Evolutionary conservation across 1,140 invertebrate genomes (phyloP), one percentile per base, ranked within the genome.

Genomic region (Solen grandis): DNA sequence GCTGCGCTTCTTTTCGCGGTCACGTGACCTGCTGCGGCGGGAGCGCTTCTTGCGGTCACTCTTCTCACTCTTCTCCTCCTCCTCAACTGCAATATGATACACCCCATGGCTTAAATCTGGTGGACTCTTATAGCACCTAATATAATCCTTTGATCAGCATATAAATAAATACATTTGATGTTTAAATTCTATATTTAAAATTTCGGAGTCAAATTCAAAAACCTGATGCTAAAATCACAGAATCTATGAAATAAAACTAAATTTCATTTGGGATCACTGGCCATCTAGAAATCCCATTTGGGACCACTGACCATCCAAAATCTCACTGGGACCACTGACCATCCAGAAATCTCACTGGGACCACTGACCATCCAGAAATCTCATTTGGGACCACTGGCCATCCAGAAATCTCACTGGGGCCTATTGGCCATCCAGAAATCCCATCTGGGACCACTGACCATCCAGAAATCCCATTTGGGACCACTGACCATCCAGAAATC

Each of bases 11-110:
- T 69, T 78, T 50, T 13, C 16, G 27, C 41, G 62, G 52, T 79
- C 77, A 70, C 77, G 77, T 46, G 77, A 79, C 52, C 77, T 65
- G 38, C 77, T 79, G 13, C 77, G 33, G 36, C 77, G n/a, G 1
- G 66, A 70, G 60, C 68, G 16, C 31, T 79, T 79, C 77, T 63
- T 79, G 25, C 68, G 33, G 19, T 70, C 66, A 36, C 14, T 29
- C 36, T 36, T 27, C 4, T 70, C 46, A 5, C 36, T 31, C 36
- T 65, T 65, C 14, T 68, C 27, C 22, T 41, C 35, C 10, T 69
- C 65, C 38, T 59, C 41, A 38, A 59, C 59, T 25, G 41, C 35
- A 14, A n/a, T 29, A 1, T 5, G 1, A 59, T 25, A 16, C 16
- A 27, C 16, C 16, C 22, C 36, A 16, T 14, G 14, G 4, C 2